Evolutionary conservation across 1,140 invertebrate species (phyloP).

Genomic region (Brachionus angularis): DNA sequence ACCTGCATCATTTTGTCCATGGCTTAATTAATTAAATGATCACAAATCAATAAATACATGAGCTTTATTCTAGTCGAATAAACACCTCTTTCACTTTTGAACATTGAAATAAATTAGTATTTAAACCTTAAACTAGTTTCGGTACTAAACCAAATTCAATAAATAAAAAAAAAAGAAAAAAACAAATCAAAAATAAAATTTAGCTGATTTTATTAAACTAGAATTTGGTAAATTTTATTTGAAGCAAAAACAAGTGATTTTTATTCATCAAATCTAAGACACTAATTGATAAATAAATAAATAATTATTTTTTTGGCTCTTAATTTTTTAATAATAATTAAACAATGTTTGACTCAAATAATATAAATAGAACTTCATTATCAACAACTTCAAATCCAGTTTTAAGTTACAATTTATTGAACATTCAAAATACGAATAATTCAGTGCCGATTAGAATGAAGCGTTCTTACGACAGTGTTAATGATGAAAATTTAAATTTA

Average conservation of each 20-base stretch:
- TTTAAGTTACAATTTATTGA: not conserved
- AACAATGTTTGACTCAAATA: conserved; percentile 7
- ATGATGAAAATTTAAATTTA: conserved; percentile 20
- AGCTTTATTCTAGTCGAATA: not conserved
- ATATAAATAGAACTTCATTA: conserved; percentile 3
- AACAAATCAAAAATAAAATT: conserved; percentile 17
- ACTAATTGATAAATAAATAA: conserved; percentile 41
- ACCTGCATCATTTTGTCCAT: not conserved
- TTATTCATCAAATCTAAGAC: conserved; percentile 34
- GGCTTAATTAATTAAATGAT: conserved; percentile 39
- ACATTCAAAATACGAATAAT: not conserved
- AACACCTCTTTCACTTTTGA: not conserved
- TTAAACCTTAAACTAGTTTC: conserved; percentile 8
- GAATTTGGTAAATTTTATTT: no score
- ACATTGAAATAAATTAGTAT: conserved; percentile 1
- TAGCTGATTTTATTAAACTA: no score
- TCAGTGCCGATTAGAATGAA: not conserved
- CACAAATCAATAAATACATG: conserved; percentile 1
- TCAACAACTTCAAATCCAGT: not conserved
- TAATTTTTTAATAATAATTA: not conserved
- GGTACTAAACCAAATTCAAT: conserved; percentile 24
- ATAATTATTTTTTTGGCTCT: no score
- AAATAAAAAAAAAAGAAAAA: conserved; percentile 23
- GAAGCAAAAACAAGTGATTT: no score
- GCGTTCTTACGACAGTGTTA: not conserved